Conservation (phyloP, 2,113 vertebrate genomes). For the Pachypanchax playfairii region DNA sequence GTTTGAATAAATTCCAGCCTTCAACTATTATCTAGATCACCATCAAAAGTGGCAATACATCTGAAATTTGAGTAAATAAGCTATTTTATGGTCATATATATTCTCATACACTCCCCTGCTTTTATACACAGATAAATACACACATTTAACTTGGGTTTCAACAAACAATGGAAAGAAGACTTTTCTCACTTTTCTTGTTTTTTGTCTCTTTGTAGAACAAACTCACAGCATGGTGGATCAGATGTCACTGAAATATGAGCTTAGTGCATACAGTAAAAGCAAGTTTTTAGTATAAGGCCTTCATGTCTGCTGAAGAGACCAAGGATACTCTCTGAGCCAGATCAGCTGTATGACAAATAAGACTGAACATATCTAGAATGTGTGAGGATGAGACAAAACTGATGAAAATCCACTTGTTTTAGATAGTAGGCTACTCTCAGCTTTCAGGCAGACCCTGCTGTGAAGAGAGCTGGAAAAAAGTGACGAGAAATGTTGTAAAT, state of each 20-base stretch:
- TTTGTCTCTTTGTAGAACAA: constrained; percentile 42
- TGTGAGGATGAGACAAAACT: constrained; percentile 26
- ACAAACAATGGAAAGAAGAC: constrained; percentile 53
- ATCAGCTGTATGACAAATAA: constrained; percentile 26
- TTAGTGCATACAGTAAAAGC: constrained; percentile 27
- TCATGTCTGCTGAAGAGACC: constrained; percentile 12
- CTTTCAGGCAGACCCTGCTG: constrained; percentile 42
- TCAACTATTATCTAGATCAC: too few species aligned
- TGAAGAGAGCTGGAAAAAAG: constrained; percentile 19
- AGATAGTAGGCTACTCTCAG: constrained; percentile 22
- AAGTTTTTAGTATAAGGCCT: constrained; percentile 24
- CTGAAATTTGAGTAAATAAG: too few species aligned
- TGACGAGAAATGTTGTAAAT: constrained; percentile 24
- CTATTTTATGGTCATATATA: neutral
- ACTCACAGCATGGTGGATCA: constrained; percentile 31
- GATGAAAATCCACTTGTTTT: constrained; percentile 30
- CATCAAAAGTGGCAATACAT: neutral
- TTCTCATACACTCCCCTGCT: neutral
- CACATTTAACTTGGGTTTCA: constrained; percentile 21
- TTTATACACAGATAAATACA: neutral
- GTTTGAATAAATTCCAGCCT: too few species aligned
- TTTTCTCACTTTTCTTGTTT: constrained; percentile 14
- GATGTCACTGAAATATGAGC: constrained; percentile 41
- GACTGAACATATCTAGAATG: constrained; percentile 20
- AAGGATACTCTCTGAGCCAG: constrained; percentile 17